Conservation (phyloP, 92 coral and sea anemone genomes). For the Siderastrea radians region DNA sequence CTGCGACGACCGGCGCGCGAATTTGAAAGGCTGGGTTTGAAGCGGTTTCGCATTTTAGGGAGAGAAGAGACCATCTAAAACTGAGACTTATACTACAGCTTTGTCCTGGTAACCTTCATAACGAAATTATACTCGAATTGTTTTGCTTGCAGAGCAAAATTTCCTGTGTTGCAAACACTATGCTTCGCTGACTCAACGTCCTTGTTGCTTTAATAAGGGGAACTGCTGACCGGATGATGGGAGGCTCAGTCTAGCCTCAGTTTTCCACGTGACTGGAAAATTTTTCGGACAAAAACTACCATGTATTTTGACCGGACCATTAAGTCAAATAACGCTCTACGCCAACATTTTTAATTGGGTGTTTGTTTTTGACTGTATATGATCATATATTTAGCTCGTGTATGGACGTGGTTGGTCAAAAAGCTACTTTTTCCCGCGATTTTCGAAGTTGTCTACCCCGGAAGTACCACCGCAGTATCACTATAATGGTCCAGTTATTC, state of each 20-base stretch:
- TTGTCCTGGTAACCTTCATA: not conserved
- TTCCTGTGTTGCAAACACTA: not conserved
- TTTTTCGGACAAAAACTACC: no score
- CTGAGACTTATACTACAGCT: not conserved
- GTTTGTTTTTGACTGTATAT: no score
- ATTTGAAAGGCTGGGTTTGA: conserved; percentile 14
- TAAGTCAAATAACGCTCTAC: no score
- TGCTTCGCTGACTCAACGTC: not conserved
- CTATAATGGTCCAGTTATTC: no score
- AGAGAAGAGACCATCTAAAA: not conserved
- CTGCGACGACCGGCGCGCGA: conserved; percentile 19
- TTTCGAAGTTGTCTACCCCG: no score
- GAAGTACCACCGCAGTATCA: no score
- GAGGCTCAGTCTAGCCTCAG: not conserved
- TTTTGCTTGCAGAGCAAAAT: conserved; percentile 3
- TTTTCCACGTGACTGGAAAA: no score
- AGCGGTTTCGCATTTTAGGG: conserved; percentile 41
- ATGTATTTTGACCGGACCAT: no score
- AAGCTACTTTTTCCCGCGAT: no score
- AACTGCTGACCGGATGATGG: not conserved
- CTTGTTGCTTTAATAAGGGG: not conserved
- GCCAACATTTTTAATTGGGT: no score
- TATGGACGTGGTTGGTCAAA: no score
- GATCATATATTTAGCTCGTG: no score
- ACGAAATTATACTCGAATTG: not conserved